Conservation (phyloP, 2,797 vertebrate genomes). For the Clarias laeviceps region DNA sequence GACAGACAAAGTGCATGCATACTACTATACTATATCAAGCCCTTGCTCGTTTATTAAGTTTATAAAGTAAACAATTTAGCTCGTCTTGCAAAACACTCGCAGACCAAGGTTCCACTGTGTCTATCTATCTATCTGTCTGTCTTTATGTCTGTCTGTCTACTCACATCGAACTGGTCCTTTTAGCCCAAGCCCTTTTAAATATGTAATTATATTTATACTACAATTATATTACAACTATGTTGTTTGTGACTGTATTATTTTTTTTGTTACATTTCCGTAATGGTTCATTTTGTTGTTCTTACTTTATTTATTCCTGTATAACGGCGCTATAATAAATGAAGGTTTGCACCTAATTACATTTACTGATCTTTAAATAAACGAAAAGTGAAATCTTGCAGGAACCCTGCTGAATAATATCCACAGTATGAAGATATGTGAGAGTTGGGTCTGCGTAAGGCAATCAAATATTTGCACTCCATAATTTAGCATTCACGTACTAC, state of each 20-base stretch:
- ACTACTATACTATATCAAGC: too few species aligned
- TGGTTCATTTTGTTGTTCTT: neutral
- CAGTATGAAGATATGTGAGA: neutral
- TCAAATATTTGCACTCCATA: conserved; percentile 10
- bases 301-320: neutral
- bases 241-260: neutral
- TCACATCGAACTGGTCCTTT: neutral
- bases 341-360: neutral
- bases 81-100: too few species aligned
- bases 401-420: neutral
- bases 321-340: neutral
- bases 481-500: conserved; percentile 7
- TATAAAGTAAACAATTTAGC: too few species aligned
- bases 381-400: neutral
- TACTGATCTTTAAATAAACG: neutral
- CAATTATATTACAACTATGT: too few species aligned
- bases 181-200: neutral
- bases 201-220: neutral
- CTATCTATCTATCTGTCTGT: too few species aligned
- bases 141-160: too few species aligned
- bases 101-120: too few species aligned
- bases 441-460: neutral
- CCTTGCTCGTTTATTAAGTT: too few species aligned
- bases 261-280: neutral
- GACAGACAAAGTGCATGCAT: too few species aligned